A percentile compares a stretch with the other conserved stretches of the same genome.
Evolutionary conservation across 2,888 invertebrate species (phyloP).

Genomic region (Polyploca ridens): DNA sequence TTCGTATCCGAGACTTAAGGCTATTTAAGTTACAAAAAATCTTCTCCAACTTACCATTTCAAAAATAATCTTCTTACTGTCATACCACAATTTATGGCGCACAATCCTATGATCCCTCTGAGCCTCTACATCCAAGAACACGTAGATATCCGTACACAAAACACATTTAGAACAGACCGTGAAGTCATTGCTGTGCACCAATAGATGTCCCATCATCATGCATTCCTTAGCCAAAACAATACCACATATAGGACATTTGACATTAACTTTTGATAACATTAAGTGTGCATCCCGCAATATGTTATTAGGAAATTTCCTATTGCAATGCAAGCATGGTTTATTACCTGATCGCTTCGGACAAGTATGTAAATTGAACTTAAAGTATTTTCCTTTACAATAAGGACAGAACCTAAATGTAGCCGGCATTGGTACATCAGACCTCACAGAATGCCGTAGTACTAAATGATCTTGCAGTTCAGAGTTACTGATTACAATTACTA

Average conservation of each 20-base stretch:
- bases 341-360: constrained; percentile 27
- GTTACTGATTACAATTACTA: constrained; percentile 14
- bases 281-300: constrained; percentile 26
- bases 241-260: constrained; percentile 42
- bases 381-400: constrained; percentile 19
- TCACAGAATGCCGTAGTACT: constrained; percentile 35
- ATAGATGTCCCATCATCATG: constrained; percentile 45
- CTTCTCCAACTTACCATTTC: neutral
- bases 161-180: constrained; percentile 41
- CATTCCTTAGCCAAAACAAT: constrained; percentile 32
- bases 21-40: too few relatives aligned
- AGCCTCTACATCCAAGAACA: constrained; percentile 24
- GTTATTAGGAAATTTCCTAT: constrained; percentile 33
- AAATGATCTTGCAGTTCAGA: constrained; percentile 31
- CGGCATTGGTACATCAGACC: constrained; percentile 46
- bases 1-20: too few relatives aligned
- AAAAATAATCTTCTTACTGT: neutral
- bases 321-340: constrained; percentile 37
- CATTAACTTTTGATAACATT: accelerated
- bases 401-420: constrained; percentile 21
- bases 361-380: constrained; percentile 25
- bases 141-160: constrained; percentile 29
- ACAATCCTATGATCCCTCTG: constrained; percentile 24
- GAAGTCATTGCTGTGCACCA: constrained; percentile 45
- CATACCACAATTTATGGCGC: neutral